Conservation (phyloP, 1,140 invertebrate genomes). For the Heliconius congener region DNA sequence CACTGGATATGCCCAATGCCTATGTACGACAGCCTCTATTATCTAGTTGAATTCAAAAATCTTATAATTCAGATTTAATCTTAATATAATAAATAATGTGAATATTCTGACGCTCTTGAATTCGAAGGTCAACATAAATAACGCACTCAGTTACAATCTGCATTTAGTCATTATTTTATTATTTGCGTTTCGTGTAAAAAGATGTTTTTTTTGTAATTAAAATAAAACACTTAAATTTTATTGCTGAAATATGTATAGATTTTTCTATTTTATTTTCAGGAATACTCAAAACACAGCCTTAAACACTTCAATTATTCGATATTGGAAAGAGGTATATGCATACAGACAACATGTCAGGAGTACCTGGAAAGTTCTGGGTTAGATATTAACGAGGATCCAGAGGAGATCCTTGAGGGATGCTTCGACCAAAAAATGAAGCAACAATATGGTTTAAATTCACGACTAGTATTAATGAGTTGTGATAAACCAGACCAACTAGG, state of each 20-base stretch:
- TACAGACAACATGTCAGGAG: conserved; percentile 1
- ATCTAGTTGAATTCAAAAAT: not conserved
- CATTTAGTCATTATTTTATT: not conserved
- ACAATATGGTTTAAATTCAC: not conserved
- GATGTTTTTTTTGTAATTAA: not conserved
- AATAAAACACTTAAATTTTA: not conserved
- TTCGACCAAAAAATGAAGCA: not conserved
- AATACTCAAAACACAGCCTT: not conserved
- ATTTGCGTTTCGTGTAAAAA: not conserved
- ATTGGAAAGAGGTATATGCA: conserved; percentile 7
- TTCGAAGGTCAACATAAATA: not conserved
- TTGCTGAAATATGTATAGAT: not conserved
- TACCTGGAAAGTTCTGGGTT: not conserved
- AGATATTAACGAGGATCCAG: not conserved
- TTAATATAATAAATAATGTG: not conserved
- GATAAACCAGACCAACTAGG: not conserved
- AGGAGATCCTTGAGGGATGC: not conserved
- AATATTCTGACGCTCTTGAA: not conserved
- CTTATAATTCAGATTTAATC: not conserved
- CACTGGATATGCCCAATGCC: too few relatives aligned
- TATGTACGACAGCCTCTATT: too few relatives aligned
- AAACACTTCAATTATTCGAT: conserved; percentile 18
- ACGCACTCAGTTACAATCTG: not conserved
- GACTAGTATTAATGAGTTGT: not conserved
- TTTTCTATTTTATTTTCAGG: not conserved